Evolutionary conservation across 2,797 vertebrate genomes (phyloP), one percentile per base, ranked within the genome.

Genomic region (Phalloptychus januarius): DNA sequence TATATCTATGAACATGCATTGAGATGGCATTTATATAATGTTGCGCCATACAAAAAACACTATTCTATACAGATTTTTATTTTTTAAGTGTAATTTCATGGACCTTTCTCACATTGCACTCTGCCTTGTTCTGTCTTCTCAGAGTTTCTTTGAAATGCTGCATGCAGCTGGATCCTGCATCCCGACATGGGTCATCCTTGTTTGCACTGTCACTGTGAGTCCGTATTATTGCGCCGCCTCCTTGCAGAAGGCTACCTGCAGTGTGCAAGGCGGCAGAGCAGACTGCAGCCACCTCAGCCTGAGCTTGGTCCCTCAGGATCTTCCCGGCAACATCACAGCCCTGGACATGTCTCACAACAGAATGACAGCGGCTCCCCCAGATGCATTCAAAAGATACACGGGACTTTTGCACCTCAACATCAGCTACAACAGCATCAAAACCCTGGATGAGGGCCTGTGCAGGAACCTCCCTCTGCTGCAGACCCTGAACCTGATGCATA

Each of bases 291-390:
- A 97, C 82, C 93, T 96, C 82, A 96, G 94, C 54, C 94, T 99
- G 77, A 92, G 61, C 1, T 86, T 84, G 0, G 88, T 99, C 71
- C 98, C 98, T 0, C 74, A 89, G 4, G 82, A 98, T 90, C 96
- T 99, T 28, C 97, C 98, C 0, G 2, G 50, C 11, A 96, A 96
- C 80, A 97, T 99, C 90, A 97, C 87, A 0, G 79, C 80, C 31
- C 89, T 99, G 87, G 97, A 98, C 52, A 87, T 99, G 78, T 97
- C 97, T 76, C 98, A 99, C 86, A 99, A 99, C 84, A 94, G 95
- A 83, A 67, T 99, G 74, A 88, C 0, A 71, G 58, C 16, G 31
- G 77, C 98, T 5, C 89, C 81, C 10, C 75, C 93, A 18, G 80
- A n/a, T 25, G 94, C 95, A 13, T 84, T 99, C 45, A 92, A 86